Evolutionary conservation across 1,140 invertebrate species (phyloP), one percentile per base, ranked within the genome.

Genomic region (Acromyrmex echinatior): DNA sequence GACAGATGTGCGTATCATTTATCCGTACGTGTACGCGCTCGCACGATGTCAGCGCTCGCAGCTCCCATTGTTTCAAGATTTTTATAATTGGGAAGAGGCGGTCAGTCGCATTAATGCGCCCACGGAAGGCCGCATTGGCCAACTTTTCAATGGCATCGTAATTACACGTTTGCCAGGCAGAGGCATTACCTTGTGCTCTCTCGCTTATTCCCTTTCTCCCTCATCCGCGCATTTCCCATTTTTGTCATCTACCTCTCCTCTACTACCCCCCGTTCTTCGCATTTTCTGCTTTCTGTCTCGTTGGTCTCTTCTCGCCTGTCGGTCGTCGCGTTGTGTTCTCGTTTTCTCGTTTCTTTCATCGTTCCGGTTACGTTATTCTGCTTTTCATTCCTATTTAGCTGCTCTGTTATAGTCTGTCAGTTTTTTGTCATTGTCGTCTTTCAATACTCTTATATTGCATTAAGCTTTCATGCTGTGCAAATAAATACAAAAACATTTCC

Each of bases 111-210:
- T 91, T 92, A 92, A 92, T 92, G 81, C 90, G 90, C 74, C 86
- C 60, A 70, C 86, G 90, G 81, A 91, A 88, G 79, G 79, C 80
- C 74, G 73, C 66, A 56, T 84, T 86, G 85, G 65, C 81, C 65
- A 92, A 92, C 88, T 92, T 92, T 93, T 93, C 92, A 93, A 93
- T 93, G 92, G 91, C 89, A 92, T 93, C 88, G 86, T 93, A 93
- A 93, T 93, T 92, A 93, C 92, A 87, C 68, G 88, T 87, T 86
- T 88, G 79, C 77, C 70, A 91, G 87, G 86, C 88, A 79, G 31
- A 81, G 56, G 70, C 63, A 86, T 86, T 91, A 81, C 86, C 84
- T 90, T 70, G 63, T 53, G 51, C 66, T 74, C 76, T 77, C 62
- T 63, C 81, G 53, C 51, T 80, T 53, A 49, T 73, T 86, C 63